Evolutionary conservation across 2,888 invertebrate genomes (phyloP), one percentile per base, ranked within the genome.

Genomic region (Listrodromus nycthemerus): DNA sequence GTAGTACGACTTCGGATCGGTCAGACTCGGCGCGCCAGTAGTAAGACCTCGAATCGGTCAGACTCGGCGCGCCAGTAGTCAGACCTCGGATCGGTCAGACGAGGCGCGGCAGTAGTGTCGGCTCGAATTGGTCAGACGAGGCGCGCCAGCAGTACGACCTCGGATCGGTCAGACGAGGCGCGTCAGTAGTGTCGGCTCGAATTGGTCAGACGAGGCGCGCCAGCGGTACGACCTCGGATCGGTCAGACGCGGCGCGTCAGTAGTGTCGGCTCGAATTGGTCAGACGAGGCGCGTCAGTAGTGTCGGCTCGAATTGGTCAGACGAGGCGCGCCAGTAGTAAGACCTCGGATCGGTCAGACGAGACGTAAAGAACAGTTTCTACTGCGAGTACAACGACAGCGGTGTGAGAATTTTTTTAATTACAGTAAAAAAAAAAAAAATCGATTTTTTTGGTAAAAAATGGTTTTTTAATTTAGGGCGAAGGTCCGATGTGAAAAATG

Each of bases 301-400:
- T 45, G n/a, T 65, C 27, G 63, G 63, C 13, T 63, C 70, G 37
- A 61, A 33, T 30, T 52, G 69, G 48, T 70, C 79, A 52, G 75
- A 83, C 71, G 73, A 82, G 77, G 63, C 77, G 82, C 27, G 70
- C 82, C 19, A 79, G 79, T 83, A 52, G 83, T 76, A 80, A 83
- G 55, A 63, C 73, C n/a, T 52, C n/a, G 69, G 63, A 73, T 80
- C 67, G 80, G 61, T 45, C 83, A 73, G 83, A 76, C 79, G 45
- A 27, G 71, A 71, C n/a, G n/a, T n/a, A n/a, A n/a, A n/a, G n/a
- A n/a, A n/a, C n/a, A 70, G 50, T 37, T 70, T 24, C 6, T 24
- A 13, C 55, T 10, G 21, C 52, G 10, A 0, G 21, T 13, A 24
- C 21, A 8, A 55, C n/a, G 67, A 16, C 21, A 13, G 10, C 30